A percentile compares a stretch with the other conserved stretches of the same genome.
phyloP scores from a whole-genome alignment of 2,888 invertebrate genomes.

The Elegia similella region DNA sequence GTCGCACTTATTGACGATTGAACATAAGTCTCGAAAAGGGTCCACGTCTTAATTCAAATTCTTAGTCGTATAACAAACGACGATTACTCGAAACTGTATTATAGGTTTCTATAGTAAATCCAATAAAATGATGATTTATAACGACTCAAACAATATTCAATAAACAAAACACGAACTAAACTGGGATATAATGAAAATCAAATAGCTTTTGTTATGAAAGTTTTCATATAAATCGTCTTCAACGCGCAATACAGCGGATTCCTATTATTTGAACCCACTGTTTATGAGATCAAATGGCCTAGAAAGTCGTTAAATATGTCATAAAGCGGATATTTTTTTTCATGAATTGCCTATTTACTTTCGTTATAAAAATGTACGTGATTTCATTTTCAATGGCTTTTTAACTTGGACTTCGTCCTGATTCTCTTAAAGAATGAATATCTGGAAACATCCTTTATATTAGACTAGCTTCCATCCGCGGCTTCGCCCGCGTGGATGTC shows the following conservation, averaged over 20 bases:
- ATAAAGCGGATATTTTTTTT: conserved; percentile 40
- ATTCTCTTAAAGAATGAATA: no score
- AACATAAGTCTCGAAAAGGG: no score
- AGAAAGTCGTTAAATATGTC: conserved; percentile 39
- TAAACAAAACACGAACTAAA: conserved; percentile 9
- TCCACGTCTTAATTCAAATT: neutral
- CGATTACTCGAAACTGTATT: neutral
- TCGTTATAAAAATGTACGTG: conserved; percentile 38
- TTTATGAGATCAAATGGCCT: conserved; percentile 40
- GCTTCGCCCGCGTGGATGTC: no score
- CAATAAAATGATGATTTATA: neutral
- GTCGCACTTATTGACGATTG: no score
- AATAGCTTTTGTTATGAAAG: conserved; percentile 32
- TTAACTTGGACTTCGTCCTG: no score
- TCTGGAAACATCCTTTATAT: no score
- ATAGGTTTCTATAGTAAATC: neutral
- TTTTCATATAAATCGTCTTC: conserved; percentile 42
- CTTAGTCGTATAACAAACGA: neutral
- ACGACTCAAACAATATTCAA: neutral
- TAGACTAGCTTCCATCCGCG: no score
- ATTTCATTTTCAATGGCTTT: conserved; percentile 28
- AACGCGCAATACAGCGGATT: conserved; percentile 28
- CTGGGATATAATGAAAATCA: conserved; percentile 34
- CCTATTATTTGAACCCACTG: conserved; percentile 40
- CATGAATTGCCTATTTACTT: conserved; percentile 39